A percentile compares a stretch with the other conserved stretches of the same genome.
Conservation (phyloP, 2,888 invertebrate genomes). For the Steromphala cineraria region DNA sequence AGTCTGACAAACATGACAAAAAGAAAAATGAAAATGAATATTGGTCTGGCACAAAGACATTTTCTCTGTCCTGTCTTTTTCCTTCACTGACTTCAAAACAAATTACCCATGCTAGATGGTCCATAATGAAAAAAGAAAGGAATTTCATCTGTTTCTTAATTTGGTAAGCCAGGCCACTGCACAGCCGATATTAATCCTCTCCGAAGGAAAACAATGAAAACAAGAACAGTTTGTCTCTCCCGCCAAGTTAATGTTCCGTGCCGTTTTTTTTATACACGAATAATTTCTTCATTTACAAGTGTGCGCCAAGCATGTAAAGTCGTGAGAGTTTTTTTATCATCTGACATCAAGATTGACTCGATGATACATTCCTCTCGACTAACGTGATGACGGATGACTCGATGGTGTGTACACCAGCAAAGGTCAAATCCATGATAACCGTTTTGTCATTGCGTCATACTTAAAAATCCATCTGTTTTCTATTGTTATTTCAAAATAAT, state of each 20-base stretch:
- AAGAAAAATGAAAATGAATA: too few relatives aligned
- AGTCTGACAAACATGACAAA: too few relatives aligned
- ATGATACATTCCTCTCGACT: background rate
- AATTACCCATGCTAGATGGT: constrained; percentile 1
- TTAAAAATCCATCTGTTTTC: too few relatives aligned
- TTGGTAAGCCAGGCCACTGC: background rate
- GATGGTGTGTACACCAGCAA: too few relatives aligned
- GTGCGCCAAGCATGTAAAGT: background rate
- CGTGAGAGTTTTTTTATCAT: constrained; percentile 4
- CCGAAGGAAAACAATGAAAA: constrained; percentile 12
- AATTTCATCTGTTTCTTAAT: constrained; percentile 9
- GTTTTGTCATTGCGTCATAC: too few relatives aligned
- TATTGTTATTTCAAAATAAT: too few relatives aligned
- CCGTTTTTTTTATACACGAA: background rate
- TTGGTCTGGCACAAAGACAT: too few relatives aligned
- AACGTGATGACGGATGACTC: background rate
- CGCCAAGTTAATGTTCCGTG: background rate
- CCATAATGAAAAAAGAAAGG: background rate
- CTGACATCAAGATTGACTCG: background rate
- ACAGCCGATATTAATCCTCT: constrained; percentile 4
- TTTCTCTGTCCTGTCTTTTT: background rate
- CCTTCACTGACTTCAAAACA: background rate
- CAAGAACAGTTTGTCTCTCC: background rate
- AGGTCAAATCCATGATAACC: too few relatives aligned
- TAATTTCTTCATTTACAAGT: constrained; percentile 10